Evolutionary conservation across 2,113 vertebrate species (phyloP), one percentile per base, ranked within the genome.

Genomic region (Camelus bactrianus): DNA sequence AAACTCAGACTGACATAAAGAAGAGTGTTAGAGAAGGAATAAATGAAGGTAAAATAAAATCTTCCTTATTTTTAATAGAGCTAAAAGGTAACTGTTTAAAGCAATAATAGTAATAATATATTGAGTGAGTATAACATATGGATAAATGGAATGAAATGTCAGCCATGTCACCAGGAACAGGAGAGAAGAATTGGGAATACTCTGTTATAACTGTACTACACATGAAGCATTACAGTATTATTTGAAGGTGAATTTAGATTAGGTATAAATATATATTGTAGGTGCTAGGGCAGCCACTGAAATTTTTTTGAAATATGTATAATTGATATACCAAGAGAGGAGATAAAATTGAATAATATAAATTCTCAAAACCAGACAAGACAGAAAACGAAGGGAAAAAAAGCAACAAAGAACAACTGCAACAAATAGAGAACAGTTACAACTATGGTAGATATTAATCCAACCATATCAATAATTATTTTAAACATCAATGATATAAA

Each of bases 401-500:
- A 50, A 24, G 62, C 38, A 28, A 81, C 11, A 96, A 95, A 86
- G 22, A 94, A 92, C 32, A 91, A 93, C 91, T 50, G 2, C 38
- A 94, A 64, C 2, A 77, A 89, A 60, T 30, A 72, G 52, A 84
- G 17, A 94, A 93, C 20, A 79, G 42, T 89, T 92, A 81, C 9
- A 79, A 88, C 72, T 52, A 70, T 30, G 26, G n/a, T 69, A 91
- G 48, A 60, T 93, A 96, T 76, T 64, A 93, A 70, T 42, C 12
- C 38, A 88, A 42, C 42, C 76, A 24, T 92, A 35, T 75, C 48
- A 91, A 35, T 80, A 89, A 72, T 76, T 67, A 60, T 28, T 75
- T 76, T 70, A 83, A 83, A 73, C 62, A 52, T 92, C 26, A 95
- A 87, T 88, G 38, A 2, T 65, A 56, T 79, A 94, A 94, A 91